Evolutionary conservation across 2,888 invertebrate genomes (phyloP).

Genomic region (Dasysyrphus albostriatus): DNA sequence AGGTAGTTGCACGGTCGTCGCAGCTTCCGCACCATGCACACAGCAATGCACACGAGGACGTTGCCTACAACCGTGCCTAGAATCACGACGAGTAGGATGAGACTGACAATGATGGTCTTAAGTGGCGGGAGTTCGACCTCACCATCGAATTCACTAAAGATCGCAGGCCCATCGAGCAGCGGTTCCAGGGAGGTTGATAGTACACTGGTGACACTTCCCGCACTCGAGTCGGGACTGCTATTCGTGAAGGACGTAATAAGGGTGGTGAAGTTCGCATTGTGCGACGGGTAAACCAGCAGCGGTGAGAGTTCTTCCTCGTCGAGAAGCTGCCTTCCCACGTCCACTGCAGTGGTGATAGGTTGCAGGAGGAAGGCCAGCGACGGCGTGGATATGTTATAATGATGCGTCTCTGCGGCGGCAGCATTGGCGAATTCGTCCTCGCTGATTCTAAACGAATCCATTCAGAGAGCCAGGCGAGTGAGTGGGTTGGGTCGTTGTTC

Average conservation of each 20-base stretch:
- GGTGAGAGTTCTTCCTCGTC: conserved; percentile 64
- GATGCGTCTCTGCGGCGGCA: conserved; percentile 75
- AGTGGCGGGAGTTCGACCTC: conserved; percentile 81
- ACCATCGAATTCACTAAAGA: conserved; percentile 76
- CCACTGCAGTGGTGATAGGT: conserved; percentile 54
- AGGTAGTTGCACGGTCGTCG: conserved; percentile 95
- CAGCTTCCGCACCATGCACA: conserved; percentile 96
- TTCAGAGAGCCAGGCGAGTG: conserved; percentile 61
- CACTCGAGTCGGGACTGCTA: conserved; percentile 69
- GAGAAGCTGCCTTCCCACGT: conserved; percentile 55
- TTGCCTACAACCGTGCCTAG: conserved; percentile 94
- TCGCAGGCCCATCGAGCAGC: conserved; percentile 73
- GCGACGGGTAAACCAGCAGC: conserved; percentile 49
- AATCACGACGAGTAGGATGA: conserved; percentile 90
- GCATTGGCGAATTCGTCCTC: conserved; percentile 61
- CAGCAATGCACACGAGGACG: conserved; percentile 96
- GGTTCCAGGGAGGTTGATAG: conserved; percentile 56
- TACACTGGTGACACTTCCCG: conserved; percentile 59
- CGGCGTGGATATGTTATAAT: conserved; percentile 73
- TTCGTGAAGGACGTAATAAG: conserved; percentile 77
- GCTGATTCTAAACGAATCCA: conserved; percentile 69
- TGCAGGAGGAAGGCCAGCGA: conserved; percentile 56
- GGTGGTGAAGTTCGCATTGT: conserved; percentile 51
- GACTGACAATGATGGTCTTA: conserved; percentile 88
- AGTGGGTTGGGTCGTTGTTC: conserved; percentile 2